Base-by-base conservation (phyloP, 2,113 vertebrate species). In the Paratilapia polleni region DNA sequence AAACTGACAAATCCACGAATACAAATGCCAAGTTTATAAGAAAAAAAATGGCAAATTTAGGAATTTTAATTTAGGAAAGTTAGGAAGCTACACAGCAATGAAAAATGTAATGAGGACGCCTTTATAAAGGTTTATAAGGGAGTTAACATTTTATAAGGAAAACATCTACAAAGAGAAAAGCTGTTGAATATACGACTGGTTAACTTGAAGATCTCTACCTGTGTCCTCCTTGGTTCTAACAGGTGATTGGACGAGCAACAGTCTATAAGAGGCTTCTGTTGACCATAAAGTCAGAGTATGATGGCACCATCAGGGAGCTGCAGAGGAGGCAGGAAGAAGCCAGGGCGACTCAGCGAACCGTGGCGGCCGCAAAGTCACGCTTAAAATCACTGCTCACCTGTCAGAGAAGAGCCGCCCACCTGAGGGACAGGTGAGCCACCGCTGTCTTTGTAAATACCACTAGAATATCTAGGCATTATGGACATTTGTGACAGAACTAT, bases 251-350 rank as follows among this genome's bases (percentile, higher is more conserved):
- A 0, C 85, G 91, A 62, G 74, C 94, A 5, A 92, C 91, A 20
- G 80, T 91, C 31, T 96, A 96, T 85, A 96, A 95, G 91, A 93
- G 77, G 15, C 84, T 97, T 68, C 95, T 97, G 22, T 82, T 95
- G 81, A 91, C 91, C 83, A 94, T 97, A 87, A 96, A 96, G 87
- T 79, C 92, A 64, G 96, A 96, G 87, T 97, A 96, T 2, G 97
- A 97, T 59, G 59, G 85, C 1, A 83, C 94, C 80, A 94, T 97
- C 93, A 85, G 92, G 12, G 91, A 77, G 17, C 63, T 96, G 47
- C 96, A 95, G 85, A 93, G 89, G 61, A 82, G 66, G 80, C 78
- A 83, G 85, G 91, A 80, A 19, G 92, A 87, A 75, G 86, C 54
- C 15, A 81, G 87, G 82, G 70, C 58, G 77, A 84, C 93, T 38